phyloP scores from a whole-genome alignment of 2,888 invertebrate species.

The Vandiemenella viatica region DNA sequence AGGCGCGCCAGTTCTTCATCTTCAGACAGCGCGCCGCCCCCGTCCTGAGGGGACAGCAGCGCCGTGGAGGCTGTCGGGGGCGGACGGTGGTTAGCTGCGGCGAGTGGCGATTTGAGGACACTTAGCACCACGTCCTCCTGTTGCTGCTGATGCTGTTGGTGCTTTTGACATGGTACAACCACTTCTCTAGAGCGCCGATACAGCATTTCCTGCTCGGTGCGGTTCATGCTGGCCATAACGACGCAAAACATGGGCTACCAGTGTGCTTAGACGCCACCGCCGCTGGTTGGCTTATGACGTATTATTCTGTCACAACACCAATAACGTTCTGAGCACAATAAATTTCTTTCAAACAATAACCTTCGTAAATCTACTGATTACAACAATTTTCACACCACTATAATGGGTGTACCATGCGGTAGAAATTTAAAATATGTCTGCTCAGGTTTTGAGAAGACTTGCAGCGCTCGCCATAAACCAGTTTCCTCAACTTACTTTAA shows the following conservation, averaged over 20 bases:
- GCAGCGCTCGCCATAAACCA: too few species aligned
- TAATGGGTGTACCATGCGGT: too few species aligned
- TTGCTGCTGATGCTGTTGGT: too few species aligned
- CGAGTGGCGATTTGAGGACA: slow-evolving; percentile 41
- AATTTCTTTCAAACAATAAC: too few species aligned
- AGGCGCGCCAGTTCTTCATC: slow-evolving; percentile 9
- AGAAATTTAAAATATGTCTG: too few species aligned
- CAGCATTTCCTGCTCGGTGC: slow-evolving; percentile 45
- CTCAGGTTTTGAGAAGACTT: too few species aligned
- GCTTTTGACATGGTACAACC: slow-evolving; percentile 23
- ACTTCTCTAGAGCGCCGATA: slow-evolving; percentile 45
- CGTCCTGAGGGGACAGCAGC: slow-evolving; percentile 7
- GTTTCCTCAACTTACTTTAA: too few species aligned
- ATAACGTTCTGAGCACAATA: too few species aligned
- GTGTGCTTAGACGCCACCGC: too few species aligned
- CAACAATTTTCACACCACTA: too few species aligned
- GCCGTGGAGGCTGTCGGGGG: slow-evolving; percentile 6
- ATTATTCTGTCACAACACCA: neutral
- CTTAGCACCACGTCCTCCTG: slow-evolving; percentile 41
- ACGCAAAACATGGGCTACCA: slow-evolving; percentile 29
- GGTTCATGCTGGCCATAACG: slow-evolving; percentile 39
- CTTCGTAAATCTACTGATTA: too few species aligned
- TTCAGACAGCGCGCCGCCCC: slow-evolving; percentile 5
- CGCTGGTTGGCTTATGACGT: neutral
- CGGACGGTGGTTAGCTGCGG: slow-evolving; percentile 3